Evolutionary conservation across 2,797 vertebrate species (phyloP), one percentile per base, ranked within the genome.

Genomic region (Buceros bicornis): DNA sequence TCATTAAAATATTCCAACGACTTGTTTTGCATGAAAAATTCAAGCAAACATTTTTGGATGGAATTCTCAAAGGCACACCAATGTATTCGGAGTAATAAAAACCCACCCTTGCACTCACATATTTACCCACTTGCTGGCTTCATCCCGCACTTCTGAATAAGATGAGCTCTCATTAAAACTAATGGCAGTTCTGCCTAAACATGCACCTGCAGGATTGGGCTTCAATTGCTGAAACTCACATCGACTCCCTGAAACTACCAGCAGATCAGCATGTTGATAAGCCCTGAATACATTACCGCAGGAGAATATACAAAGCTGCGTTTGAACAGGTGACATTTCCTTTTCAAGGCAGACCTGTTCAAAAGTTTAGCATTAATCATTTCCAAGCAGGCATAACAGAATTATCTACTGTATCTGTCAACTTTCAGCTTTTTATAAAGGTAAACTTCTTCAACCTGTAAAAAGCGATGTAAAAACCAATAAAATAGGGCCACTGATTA

Each of bases 261-360:
- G 73, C 35, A 94, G 95, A 97, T 97, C 95, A 97, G 93, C 93
- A 65, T 65, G 93, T 82, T 94, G 97, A 97, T 97, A 97, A 97
- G 95, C 47, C 56, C 71, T 96, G 95, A 96, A 95, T 95, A 91
- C 95, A 89, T 94, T 93, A 94, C 93, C 62, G 0, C 87, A 92
- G 91, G 67, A 91, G 83, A 96, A 94, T 84, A 97, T 94, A 96
- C 93, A 97, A 97, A 97, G 96, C 93, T 95, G 95, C 91, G 89
- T 97, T 98, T 97, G 97, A 97, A 98, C 97, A 98, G 97, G 97
- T 97, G 97, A 96, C 91, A 89, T 92, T 97, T 97, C 94, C 95
- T 96, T 95, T 97, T 97, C 95, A 97, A 92, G 70, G 82, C 53
- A 96, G 87, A 85, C 73, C 87, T 89, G 94, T 96, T 95, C 94